Evolutionary conservation across 2,888 invertebrate genomes (phyloP).

Genomic region (Metacarcinus magister): DNA sequence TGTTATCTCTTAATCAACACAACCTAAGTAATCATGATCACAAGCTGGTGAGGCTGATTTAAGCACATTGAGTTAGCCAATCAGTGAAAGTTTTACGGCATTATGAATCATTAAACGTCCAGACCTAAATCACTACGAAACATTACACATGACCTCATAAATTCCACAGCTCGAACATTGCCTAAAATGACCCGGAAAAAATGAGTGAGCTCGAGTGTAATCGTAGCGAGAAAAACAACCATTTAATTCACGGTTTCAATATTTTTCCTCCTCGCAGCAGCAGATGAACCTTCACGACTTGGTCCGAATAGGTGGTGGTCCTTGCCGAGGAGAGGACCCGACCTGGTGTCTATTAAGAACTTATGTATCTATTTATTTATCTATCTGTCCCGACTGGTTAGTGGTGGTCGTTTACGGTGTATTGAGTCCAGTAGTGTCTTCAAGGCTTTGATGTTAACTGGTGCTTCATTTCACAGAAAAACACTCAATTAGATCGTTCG

Average conservation of each 20-base stretch:
- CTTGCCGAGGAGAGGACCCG: not conserved
- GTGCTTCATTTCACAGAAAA: too few relatives aligned
- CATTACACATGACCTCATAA: constrained; percentile 26
- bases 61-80: constrained; percentile 21
- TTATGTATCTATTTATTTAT: too few relatives aligned
- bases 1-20: not conserved
- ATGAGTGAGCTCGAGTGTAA: not conserved
- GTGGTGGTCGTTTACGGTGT: too few relatives aligned
- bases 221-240: not conserved
- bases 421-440: too few relatives aligned
- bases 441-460: too few relatives aligned
- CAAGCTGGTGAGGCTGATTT: not conserved
- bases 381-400: too few relatives aligned
- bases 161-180: not conserved
- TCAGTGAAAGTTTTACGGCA: constrained; percentile 32
- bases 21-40: not conserved
- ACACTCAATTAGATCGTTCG: too few relatives aligned
- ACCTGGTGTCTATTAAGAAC: not conserved
- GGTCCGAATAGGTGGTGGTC: not conserved
- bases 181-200: constrained; percentile 27
- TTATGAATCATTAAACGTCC: constrained; percentile 13
- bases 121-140: constrained; percentile 16
- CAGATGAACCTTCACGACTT: not conserved
- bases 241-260: not conserved
- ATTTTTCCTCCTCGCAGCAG: constrained; percentile 16